phyloP scores from a whole-genome alignment of 2,888 invertebrate genomes.

The Euproctis similis region DNA sequence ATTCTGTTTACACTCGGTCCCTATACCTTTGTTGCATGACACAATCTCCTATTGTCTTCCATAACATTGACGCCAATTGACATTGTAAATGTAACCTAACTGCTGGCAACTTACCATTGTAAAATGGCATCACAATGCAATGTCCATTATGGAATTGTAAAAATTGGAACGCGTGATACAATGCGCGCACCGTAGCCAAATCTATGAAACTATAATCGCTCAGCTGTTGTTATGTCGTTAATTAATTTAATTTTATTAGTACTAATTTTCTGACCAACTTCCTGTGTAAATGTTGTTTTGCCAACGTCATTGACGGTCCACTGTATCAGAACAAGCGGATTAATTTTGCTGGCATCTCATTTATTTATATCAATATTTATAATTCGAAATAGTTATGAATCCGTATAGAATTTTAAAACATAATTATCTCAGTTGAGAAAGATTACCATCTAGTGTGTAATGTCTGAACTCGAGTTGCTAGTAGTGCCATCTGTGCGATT shows the following conservation, averaged over 20 bases:
- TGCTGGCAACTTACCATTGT: constrained; percentile 22
- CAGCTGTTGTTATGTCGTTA: constrained; percentile 24
- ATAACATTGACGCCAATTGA: constrained; percentile 15
- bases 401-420: no score
- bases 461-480: constrained; percentile 9
- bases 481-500: no score
- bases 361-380: no score
- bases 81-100: constrained; percentile 10
- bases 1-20: no score
- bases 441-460: constrained; percentile 27
- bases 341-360: constrained; percentile 9
- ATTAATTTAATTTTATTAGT: constrained; percentile 11
- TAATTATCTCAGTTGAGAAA: no score
- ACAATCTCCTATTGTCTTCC: constrained; percentile 17
- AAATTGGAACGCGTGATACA: constrained; percentile 41
- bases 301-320: constrained; percentile 5
- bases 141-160: constrained; percentile 30
- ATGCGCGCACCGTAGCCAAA: constrained; percentile 45
- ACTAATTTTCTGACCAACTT: constrained; percentile 12
- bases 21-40: no score
- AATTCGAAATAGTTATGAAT: no score
- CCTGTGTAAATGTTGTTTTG: constrained; percentile 5
- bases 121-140: constrained; percentile 22
- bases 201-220: constrained; percentile 16
- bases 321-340: constrained; percentile 12